These are phyloP conservation scores for Acromyrmex heyeri DNA, from an alignment of 1,140 invertebrate species.

Conservation along the genomic window DNA sequence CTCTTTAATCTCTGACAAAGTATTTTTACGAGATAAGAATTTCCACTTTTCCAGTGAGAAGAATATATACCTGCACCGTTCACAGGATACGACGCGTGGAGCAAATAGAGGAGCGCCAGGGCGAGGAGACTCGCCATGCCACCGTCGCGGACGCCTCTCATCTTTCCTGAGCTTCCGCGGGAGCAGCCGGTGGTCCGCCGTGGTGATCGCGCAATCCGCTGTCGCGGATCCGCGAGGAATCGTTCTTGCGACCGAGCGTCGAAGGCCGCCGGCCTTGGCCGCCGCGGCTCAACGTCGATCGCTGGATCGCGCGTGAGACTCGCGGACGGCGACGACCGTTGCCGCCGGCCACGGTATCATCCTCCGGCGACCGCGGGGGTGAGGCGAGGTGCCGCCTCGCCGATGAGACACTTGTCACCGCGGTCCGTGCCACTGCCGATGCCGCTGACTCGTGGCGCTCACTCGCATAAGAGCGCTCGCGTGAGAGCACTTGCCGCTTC, in stretches of 20 bases:
- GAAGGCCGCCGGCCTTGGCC: slow-evolving; percentile 12
- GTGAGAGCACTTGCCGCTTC: slow-evolving; percentile 47
- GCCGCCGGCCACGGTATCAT: slow-evolving; percentile 57
- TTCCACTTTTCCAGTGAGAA: not conserved
- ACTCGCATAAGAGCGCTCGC: slow-evolving; percentile 69
- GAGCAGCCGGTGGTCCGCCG: slow-evolving; percentile 54
- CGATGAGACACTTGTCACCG: slow-evolving; percentile 72
- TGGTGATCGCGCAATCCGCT: slow-evolving; percentile 25
- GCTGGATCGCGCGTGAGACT: slow-evolving; percentile 6
- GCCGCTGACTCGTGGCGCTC: slow-evolving; percentile 34
- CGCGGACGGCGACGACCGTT: slow-evolving; percentile 1
- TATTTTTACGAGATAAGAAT: not conserved
- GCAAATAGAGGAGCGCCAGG: slow-evolving; percentile 76
- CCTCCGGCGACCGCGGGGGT: slow-evolving; percentile 58
- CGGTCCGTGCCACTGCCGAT: slow-evolving; percentile 43
- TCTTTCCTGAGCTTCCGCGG: slow-evolving; percentile 68
- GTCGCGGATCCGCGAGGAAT: slow-evolving; percentile 27
- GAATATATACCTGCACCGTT: slow-evolving; percentile 71
- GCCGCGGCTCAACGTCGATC: slow-evolving; percentile 66
- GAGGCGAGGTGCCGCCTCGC: slow-evolving; percentile 66
- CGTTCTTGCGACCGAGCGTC: not conserved
- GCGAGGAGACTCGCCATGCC: slow-evolving; percentile 76
- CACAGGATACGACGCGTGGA: slow-evolving; percentile 73
- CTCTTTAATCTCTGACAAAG: not conserved
- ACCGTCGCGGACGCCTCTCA: slow-evolving; percentile 74